phyloP scores from a whole-genome alignment of 1,140 invertebrate genomes.

The Augochlora pura region DNA sequence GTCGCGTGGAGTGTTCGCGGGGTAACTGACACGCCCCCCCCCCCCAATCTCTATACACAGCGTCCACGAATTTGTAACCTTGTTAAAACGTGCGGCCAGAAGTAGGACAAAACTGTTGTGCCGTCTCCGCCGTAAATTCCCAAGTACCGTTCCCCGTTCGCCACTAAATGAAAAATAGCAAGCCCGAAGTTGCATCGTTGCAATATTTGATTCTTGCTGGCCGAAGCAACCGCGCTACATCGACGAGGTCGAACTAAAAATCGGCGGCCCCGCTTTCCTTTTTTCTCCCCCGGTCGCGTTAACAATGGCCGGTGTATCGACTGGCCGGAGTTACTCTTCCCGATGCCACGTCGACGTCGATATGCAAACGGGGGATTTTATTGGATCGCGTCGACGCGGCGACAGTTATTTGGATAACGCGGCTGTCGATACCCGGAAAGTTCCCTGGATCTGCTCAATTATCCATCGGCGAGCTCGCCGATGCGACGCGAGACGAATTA shows the following conservation, averaged over 20 bases:
- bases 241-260: not conserved
- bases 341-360: conserved; percentile 1
- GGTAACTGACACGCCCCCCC: too few relatives aligned
- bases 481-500: not conserved
- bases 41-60: too few relatives aligned
- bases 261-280: not conserved
- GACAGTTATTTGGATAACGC: conserved; percentile 12
- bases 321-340: not conserved
- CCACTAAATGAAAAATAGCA: too few relatives aligned
- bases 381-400: not conserved
- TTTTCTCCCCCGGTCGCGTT: too few relatives aligned
- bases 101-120: too few relatives aligned
- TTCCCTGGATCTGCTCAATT: conserved; percentile 15
- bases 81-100: too few relatives aligned
- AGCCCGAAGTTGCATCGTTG: too few relatives aligned
- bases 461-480: conserved; percentile 7
- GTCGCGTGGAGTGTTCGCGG: too few relatives aligned
- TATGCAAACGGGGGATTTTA: conserved; percentile 27
- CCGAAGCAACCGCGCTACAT: not conserved
- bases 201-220: too few relatives aligned
- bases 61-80: too few relatives aligned
- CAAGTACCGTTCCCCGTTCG: too few relatives aligned
- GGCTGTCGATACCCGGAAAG: conserved; percentile 4
- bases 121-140: too few relatives aligned
- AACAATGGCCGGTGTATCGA: conserved; percentile 1